Evolutionary conservation across 1,140 invertebrate species (phyloP), one percentile per base, ranked within the genome.

Genomic region (Saccostrea glomerata): DNA sequence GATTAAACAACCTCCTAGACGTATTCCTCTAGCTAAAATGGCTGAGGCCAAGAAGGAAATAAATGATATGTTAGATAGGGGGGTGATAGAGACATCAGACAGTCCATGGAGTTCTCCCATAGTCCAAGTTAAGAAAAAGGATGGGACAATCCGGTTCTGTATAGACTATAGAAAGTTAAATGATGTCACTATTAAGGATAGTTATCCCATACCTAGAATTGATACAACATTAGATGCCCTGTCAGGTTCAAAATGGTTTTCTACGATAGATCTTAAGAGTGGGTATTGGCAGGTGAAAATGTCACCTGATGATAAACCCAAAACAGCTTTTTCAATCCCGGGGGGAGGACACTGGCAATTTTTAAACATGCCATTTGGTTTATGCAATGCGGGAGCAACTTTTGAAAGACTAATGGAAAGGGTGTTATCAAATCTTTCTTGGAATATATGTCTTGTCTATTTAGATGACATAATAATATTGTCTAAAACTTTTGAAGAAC

Each of bases 31-130:
- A n/a, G n/a, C n/a, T n/a, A n/a, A n/a, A n/a, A n/a, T n/a, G n/a
- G n/a, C n/a, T n/a, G n/a, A n/a, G n/a, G n/a, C n/a, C n/a, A n/a
- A n/a, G n/a, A n/a, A n/a, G n/a, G n/a, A n/a, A n/a, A n/a, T n/a
- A n/a, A n/a, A n/a, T n/a, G n/a, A n/a, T n/a, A n/a, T n/a, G n/a
- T n/a, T n/a, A n/a, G n/a, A n/a, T n/a, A n/a, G n/a, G n/a, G n/a
- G n/a, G n/a, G n/a, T n/a, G n/a, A n/a, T n/a, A n/a, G n/a, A n/a
- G n/a, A n/a, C n/a, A n/a, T n/a, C n/a, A n/a, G n/a, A n/a, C n/a
- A n/a, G n/a, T n/a, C n/a, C n/a, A n/a, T 96, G 95, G 95, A 95
- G 94, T 12, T 94, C 96, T 7, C 95, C 95, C 0, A n/a, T n/a
- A 15, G 95, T 96, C 5, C 92, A 94, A 7, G 94, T 96, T 0